Evolutionary conservation across 2,797 vertebrate species (phyloP).

Genomic region (Poeciliopsis gracilis): DNA sequence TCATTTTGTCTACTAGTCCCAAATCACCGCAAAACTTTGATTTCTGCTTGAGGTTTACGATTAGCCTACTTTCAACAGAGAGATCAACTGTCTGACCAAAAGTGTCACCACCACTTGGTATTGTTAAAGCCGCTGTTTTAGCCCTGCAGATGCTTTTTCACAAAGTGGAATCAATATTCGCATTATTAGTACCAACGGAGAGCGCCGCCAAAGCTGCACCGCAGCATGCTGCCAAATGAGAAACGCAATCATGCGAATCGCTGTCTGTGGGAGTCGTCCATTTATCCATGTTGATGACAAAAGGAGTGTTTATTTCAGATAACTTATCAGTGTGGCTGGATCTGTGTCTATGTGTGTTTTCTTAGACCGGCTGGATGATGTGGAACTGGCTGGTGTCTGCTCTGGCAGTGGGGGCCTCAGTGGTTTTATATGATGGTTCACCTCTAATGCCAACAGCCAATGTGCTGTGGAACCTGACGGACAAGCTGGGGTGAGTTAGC

Average conservation of each 20-base stretch:
- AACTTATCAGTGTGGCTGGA: constrained; percentile 36
- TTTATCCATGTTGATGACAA: constrained; percentile 43
- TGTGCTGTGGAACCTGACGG: constrained; percentile 94
- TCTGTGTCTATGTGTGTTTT: constrained; percentile 22
- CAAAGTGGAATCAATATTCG: constrained; percentile 16
- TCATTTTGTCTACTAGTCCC: neutral
- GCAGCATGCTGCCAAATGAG: constrained; percentile 27
- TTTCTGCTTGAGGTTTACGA: neutral
- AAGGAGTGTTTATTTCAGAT: constrained; percentile 41
- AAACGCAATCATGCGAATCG: constrained; percentile 33
- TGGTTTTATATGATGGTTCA: constrained; percentile 95
- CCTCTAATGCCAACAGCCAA: constrained; percentile 91
- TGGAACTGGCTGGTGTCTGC: constrained; percentile 97
- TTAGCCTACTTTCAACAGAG: neutral
- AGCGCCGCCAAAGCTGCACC: constrained; percentile 17
- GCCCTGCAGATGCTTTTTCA: constrained; percentile 4
- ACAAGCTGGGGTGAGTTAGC: constrained; percentile 88
- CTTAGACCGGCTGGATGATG: constrained; percentile 98
- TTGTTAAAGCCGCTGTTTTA: neutral
- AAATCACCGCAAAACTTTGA: neutral
- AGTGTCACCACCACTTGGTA: neutral
- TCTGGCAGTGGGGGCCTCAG: constrained; percentile 89
- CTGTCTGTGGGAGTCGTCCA: constrained; percentile 29
- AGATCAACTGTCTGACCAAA: constrained; percentile 7
- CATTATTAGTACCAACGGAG: constrained; percentile 1